These are phyloP conservation scores for Dendrolimus punctatus DNA, from an alignment of 1,140 invertebrate species.

Conservation along the genomic window DNA sequence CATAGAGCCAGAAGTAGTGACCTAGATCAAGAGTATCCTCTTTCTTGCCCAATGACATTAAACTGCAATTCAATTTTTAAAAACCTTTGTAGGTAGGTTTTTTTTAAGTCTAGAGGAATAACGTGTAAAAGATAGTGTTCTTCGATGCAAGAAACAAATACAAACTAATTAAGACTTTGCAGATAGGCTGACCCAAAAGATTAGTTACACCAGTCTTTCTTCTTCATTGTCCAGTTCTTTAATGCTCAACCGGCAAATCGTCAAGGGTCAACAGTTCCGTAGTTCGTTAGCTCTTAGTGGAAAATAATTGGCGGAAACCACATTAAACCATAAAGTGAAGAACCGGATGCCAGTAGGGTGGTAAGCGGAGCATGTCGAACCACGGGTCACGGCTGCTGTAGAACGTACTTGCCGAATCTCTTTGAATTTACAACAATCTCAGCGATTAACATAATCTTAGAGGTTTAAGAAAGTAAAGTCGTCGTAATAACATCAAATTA, in stretches of 20 bases:
- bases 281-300: slow-evolving; percentile 29
- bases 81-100: too few species aligned
- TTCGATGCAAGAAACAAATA: too few species aligned
- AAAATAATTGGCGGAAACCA: slow-evolving; percentile 47
- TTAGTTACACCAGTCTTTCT: too few species aligned
- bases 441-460: too few species aligned
- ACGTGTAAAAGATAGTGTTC: too few species aligned
- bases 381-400: slow-evolving; percentile 7
- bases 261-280: slow-evolving; percentile 39
- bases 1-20: too few species aligned
- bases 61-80: neutral
- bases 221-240: neutral
- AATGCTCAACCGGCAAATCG: slow-evolving; percentile 9
- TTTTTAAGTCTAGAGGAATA: too few species aligned
- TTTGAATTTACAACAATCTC: neutral
- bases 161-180: too few species aligned
- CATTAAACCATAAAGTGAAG: slow-evolving; percentile 23
- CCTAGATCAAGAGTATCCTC: too few species aligned
- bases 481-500: too few species aligned
- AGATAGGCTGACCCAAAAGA: too few species aligned
- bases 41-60: neutral
- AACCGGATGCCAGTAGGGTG: slow-evolving; percentile 40
- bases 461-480: too few species aligned
- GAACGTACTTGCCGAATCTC: neutral
- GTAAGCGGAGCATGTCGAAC: slow-evolving; percentile 33